Evolutionary conservation across 2,888 invertebrate species (phyloP).

Genomic region (Cremastinae sp.): DNA sequence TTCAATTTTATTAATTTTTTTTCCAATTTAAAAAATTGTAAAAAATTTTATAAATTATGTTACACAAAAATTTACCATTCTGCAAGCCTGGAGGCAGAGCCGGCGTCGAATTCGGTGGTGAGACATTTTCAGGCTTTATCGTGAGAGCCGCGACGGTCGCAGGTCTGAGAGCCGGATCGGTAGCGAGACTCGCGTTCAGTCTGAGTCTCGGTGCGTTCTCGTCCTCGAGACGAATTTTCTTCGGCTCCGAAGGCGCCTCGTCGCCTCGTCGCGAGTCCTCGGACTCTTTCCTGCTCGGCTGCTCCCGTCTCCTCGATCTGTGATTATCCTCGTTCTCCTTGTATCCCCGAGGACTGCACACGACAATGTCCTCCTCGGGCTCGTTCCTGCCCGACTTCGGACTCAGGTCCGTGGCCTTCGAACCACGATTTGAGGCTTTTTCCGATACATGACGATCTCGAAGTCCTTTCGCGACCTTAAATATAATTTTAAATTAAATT

Average conservation of each 20-base stretch:
- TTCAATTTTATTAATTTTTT: too few relatives aligned
- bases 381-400: slow-evolving; percentile 67
- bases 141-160: slow-evolving; percentile 83
- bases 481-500: neutral
- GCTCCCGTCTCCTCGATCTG: slow-evolving; percentile 62
- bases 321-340: slow-evolving; percentile 58
- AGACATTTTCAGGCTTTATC: slow-evolving; percentile 75
- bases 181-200: slow-evolving; percentile 89
- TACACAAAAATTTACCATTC: slow-evolving; percentile 72
- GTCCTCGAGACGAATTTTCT: slow-evolving; percentile 76
- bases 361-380: slow-evolving; percentile 67
- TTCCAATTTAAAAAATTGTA: neutral
- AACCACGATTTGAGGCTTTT: slow-evolving; percentile 46
- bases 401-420: slow-evolving; percentile 70
- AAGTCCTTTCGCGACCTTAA: slow-evolving; percentile 50
- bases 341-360: slow-evolving; percentile 44
- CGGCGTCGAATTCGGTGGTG: slow-evolving; percentile 72
- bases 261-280: slow-evolving; percentile 72
- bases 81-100: slow-evolving; percentile 75
- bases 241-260: slow-evolving; percentile 71
- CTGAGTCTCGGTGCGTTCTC: slow-evolving; percentile 85
- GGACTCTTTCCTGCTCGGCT: slow-evolving; percentile 70
- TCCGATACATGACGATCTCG: slow-evolving; percentile 53
- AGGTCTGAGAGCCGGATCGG: slow-evolving; percentile 89
- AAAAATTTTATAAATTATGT: neutral